A percentile compares a stretch with the other conserved stretches of the same genome.
These are phyloP conservation scores for Saguinus midas DNA, from an alignment of 2,113 vertebrate species.

Conservation along the genomic window DNA sequence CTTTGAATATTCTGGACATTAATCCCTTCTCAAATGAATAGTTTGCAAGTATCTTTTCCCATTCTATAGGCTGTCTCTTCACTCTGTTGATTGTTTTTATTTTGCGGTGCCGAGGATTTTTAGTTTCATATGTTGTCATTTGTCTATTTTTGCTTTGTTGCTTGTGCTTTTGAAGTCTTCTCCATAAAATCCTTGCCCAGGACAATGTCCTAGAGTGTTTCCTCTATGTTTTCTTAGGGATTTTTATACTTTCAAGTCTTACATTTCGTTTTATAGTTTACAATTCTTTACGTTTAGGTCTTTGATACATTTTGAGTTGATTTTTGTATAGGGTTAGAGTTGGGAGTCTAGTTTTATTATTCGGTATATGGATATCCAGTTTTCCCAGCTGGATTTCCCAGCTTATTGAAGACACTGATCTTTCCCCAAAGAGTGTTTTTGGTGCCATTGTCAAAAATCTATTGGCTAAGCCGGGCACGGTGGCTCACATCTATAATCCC, in stretches of 20 bases:
- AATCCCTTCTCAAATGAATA: neutral
- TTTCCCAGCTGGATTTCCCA: neutral
- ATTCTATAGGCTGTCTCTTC: neutral
- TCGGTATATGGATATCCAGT: neutral
- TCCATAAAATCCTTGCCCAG: neutral
- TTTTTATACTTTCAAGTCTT: neutral
- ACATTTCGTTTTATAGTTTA: neutral
- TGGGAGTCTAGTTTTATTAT: neutral
- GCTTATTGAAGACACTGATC: neutral
- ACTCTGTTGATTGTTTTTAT: neutral
- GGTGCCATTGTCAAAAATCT: neutral
- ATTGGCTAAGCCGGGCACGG: neutral
- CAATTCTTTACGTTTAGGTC: no score
- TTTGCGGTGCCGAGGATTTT: neutral
- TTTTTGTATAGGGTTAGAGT: neutral
- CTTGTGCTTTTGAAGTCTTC: neutral
- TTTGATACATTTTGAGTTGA: neutral
- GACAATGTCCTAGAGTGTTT: neutral
- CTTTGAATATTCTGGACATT: neutral
- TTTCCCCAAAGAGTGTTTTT: neutral
- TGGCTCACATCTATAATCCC: no score
- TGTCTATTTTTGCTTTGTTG: neutral
- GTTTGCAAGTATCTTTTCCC: neutral
- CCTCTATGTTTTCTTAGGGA: neutral
- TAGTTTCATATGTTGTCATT: neutral